A percentile compares a stretch with the other conserved stretches of the same genome.
Conservation (phyloP, 2,888 invertebrate genomes). For the Ichneumoninae sp. region DNA sequence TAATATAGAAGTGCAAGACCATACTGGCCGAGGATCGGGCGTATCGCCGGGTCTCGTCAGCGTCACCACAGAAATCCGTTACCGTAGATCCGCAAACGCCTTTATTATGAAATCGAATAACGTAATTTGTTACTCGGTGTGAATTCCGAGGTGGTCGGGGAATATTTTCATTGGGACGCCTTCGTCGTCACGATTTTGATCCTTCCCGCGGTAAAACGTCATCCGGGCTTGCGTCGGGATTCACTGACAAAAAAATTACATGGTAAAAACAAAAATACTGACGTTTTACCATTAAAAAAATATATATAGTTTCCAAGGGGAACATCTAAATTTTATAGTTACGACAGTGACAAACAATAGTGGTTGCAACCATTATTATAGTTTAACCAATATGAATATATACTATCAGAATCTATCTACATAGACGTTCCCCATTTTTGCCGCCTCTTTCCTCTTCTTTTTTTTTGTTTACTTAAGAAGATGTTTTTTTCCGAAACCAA, state of each 20-base stretch:
- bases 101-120: slow-evolving; percentile 32
- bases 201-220: slow-evolving; percentile 1
- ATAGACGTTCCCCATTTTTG: not conserved
- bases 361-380: too few species aligned
- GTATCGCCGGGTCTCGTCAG: not conserved
- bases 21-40: not conserved
- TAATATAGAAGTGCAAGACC: slow-evolving; percentile 4
- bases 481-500: not conserved
- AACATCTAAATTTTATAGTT: too few species aligned
- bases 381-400: too few species aligned
- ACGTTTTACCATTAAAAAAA: too few species aligned
- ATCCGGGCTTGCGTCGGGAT: not conserved
- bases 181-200: not conserved
- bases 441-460: not conserved
- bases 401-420: too few species aligned
- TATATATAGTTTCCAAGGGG: too few species aligned
- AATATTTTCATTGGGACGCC: not conserved
- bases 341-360: too few species aligned
- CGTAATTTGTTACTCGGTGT: slow-evolving; percentile 5
- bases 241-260: too few species aligned
- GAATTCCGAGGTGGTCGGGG: not conserved
- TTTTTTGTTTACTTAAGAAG: not conserved
- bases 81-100: slow-evolving; percentile 22
- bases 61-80: slow-evolving; percentile 38
- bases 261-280: too few species aligned